Evolutionary conservation across 1,140 invertebrate genomes (phyloP), one percentile per base, ranked within the genome.

Genomic region (Goniozus legneri): DNA sequence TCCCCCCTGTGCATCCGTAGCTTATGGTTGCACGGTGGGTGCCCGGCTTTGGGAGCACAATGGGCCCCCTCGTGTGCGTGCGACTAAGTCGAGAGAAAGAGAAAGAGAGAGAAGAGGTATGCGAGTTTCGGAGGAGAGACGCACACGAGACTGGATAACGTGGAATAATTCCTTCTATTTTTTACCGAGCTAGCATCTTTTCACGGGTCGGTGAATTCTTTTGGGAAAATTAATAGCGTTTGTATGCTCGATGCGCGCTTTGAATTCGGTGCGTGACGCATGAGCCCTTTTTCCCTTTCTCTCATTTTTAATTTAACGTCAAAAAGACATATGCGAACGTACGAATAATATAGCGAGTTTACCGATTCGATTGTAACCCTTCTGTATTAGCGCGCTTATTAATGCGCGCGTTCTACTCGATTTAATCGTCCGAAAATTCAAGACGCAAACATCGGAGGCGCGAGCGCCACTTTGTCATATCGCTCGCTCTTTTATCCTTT

Each of bases 191-290:
- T 35, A 33, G 45, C 53, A 41, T 59, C 55, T 73, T 70, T 73
- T 73, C 61, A 73, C 65, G 69, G 66, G 46, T 53, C 60, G 61
- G 52, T 64, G 65, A 49, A 66, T 68, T 70, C 58, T 58, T 68
- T 70, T 68, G 56, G 47, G 45, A 44, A 67, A 73, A 75, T 73
- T 73, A 73, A 72, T 71, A 64, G 59, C 54, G 44, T 67, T 73
- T 69, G 57, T 69, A 67, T 65, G 63, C 54, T n/a, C 58, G 53
- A 62, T 58, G 55, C 15, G 45, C 24, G 20, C 6, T 12, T 35
- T n/a, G n/a, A n/a, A n/a, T n/a, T 24, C 48, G 46, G 13, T 41
- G 51, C 27, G 57, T 61, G 62, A 64, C 52, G 52, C 58, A 62
- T 58, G 58, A 61, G n/a, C n/a, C 43, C 44, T 41, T 19, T 45